Conservation (phyloP, 2,797 vertebrate species). For the Smutsia temminckii region DNA sequence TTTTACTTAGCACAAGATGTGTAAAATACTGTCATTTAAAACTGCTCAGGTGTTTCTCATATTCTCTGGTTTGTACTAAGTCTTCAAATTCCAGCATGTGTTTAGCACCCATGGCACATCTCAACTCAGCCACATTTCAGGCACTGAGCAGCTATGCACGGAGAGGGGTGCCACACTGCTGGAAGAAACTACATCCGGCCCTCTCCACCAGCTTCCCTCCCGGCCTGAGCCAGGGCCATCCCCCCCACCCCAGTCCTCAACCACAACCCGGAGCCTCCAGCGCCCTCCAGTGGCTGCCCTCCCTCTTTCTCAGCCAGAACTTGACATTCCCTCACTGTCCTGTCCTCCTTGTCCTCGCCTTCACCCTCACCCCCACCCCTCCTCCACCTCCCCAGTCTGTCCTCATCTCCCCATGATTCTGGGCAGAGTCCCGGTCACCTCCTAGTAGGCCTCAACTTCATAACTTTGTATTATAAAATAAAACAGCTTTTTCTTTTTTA, state of each 20-base stretch:
- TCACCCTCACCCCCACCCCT: fast-evolving
- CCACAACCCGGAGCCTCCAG: not conserved
- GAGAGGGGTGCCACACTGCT: too few species aligned
- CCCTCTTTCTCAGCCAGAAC: not conserved
- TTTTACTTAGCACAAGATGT: not conserved
- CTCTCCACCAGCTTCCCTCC: too few species aligned
- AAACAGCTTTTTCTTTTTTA: not conserved
- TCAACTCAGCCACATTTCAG: not conserved
- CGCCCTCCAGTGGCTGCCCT: not conserved
- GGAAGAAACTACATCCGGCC: not conserved
- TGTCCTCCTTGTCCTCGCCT: not conserved
- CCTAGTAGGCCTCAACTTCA: not conserved
- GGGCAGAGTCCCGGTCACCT: not conserved
- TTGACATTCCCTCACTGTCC: not conserved
- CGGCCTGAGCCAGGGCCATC: too few species aligned
- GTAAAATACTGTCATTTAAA: not conserved
- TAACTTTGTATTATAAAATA: not conserved
- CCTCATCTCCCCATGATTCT: not conserved
- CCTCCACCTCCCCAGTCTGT: fast-evolving
- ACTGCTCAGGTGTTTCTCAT: not conserved
- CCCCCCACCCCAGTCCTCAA: not conserved
- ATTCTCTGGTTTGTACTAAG: not conserved
- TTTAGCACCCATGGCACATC: not conserved
- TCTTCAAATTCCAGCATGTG: not conserved
- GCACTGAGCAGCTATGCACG: not conserved